A percentile compares a stretch with the other conserved stretches of the same genome.
Evolutionary conservation across 2,113 vertebrate genomes (phyloP).

Genomic region (Brachyistius frenatus): DNA sequence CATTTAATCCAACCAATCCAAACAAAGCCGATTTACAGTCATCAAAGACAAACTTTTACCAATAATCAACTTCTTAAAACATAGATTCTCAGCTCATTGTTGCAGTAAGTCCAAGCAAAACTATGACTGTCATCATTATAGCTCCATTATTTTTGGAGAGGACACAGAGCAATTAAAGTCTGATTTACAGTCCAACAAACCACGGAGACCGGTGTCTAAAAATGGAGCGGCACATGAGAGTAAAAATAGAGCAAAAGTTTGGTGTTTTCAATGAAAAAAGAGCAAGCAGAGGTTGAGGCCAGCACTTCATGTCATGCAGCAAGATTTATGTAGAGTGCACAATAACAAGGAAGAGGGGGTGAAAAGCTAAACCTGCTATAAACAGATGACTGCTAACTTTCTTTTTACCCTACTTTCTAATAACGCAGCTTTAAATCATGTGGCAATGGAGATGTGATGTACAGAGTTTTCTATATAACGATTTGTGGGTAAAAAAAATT

Average conservation of each 20-base stretch:
- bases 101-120: slow-evolving; percentile 9
- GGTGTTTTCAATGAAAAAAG: slow-evolving; percentile 46
- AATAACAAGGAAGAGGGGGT: slow-evolving; percentile 34
- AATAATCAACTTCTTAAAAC: neutral
- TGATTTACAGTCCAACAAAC: slow-evolving; percentile 62
- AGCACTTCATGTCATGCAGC: slow-evolving; percentile 40
- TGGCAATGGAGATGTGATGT: neutral
- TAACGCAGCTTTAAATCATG: neutral
- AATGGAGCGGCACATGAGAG: slow-evolving; percentile 29
- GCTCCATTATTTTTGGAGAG: slow-evolving; percentile 42
- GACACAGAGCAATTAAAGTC: slow-evolving; percentile 29
- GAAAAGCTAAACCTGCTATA: slow-evolving; percentile 12
- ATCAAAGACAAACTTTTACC: neutral
- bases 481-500: neutral
- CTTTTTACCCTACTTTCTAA: slow-evolving; percentile 3
- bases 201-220: slow-evolving; percentile 56
- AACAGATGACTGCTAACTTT: neutral
- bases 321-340: slow-evolving; percentile 40
- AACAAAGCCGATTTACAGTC: neutral
- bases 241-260: slow-evolving; percentile 65
- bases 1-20: neutral
- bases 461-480: slow-evolving; percentile 3
- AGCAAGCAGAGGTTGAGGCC: slow-evolving; percentile 43
- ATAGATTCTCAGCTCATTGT: slow-evolving; percentile 9
- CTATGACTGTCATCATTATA: slow-evolving; percentile 23